Percentiles rank a stretch among this genome's conserved stretches.
phyloP scores from a whole-genome alignment of 2,888 invertebrate genomes.

The Schizaphis graminum region DNA sequence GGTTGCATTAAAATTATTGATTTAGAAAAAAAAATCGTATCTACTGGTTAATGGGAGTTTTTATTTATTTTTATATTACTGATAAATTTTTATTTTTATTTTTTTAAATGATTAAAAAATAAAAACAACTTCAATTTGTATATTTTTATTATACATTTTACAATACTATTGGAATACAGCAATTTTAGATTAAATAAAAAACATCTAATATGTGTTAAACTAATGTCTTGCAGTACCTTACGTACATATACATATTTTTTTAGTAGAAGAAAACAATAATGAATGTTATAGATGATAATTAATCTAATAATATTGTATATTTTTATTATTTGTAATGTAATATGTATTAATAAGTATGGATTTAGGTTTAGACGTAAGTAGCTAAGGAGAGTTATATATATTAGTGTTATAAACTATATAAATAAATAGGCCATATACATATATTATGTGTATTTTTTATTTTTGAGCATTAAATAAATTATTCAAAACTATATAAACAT shows the following conservation, averaged over 20 bases:
- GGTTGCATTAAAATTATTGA: background rate
- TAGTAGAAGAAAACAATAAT: background rate
- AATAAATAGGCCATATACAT: background rate
- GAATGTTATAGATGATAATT: background rate
- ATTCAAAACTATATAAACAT: background rate
- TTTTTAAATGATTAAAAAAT: background rate
- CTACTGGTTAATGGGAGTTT: background rate
- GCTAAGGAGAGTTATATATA: background rate
- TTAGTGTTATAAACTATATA: background rate
- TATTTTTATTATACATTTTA: background rate
- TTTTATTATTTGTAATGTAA: background rate
- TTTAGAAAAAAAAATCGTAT: background rate
- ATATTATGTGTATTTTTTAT: background rate
- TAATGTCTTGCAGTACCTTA: background rate
- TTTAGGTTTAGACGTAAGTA: background rate
- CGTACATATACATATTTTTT: background rate
- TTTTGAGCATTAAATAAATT: background rate
- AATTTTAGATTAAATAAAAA: background rate
- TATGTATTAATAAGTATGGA: background rate
- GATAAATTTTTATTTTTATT: background rate
- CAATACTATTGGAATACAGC: background rate
- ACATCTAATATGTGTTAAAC: background rate
- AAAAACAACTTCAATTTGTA: background rate
- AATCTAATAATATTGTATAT: background rate
- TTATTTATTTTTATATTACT: background rate